phyloP scores from a whole-genome alignment of 2,113 vertebrate species.

The Mobula birostris region DNA sequence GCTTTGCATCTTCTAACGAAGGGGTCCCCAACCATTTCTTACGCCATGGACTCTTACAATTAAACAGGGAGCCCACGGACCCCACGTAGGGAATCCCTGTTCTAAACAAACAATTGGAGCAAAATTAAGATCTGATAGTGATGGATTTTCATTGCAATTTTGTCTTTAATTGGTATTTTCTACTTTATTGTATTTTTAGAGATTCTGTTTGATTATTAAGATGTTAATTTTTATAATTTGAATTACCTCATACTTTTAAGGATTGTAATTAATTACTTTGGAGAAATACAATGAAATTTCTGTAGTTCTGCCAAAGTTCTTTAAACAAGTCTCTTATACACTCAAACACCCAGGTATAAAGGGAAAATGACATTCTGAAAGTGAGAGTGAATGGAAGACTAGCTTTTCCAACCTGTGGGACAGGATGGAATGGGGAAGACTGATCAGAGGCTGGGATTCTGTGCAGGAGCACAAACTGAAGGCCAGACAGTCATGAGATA shows the following conservation, averaged over 20 bases:
- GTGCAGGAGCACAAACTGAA: too few relatives aligned
- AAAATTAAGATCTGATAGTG: neutral
- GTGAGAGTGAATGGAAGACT: too few relatives aligned
- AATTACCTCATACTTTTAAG: neutral
- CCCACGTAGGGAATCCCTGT: too few relatives aligned
- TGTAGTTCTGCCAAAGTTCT: neutral
- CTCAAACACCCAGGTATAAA: neutral
- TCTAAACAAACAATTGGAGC: neutral
- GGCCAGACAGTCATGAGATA: too few relatives aligned
- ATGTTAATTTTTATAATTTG: neutral
- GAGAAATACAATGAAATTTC: neutral
- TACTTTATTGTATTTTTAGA: neutral
- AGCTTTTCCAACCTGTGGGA: too few relatives aligned
- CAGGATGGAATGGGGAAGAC: too few relatives aligned
- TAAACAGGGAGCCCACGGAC: too few relatives aligned
- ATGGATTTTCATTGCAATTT: neutral
- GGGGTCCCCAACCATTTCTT: too few relatives aligned
- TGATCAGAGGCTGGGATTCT: too few relatives aligned
- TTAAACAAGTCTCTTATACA: neutral
- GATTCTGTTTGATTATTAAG: neutral
- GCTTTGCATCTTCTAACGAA: neutral
- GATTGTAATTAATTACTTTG: neutral
- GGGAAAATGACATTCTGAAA: too few relatives aligned
- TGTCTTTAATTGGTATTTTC: neutral
- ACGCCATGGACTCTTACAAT: too few relatives aligned